phyloP scores from a whole-genome alignment of 2,888 invertebrate species.

The Pachycephus smyrnensis region DNA sequence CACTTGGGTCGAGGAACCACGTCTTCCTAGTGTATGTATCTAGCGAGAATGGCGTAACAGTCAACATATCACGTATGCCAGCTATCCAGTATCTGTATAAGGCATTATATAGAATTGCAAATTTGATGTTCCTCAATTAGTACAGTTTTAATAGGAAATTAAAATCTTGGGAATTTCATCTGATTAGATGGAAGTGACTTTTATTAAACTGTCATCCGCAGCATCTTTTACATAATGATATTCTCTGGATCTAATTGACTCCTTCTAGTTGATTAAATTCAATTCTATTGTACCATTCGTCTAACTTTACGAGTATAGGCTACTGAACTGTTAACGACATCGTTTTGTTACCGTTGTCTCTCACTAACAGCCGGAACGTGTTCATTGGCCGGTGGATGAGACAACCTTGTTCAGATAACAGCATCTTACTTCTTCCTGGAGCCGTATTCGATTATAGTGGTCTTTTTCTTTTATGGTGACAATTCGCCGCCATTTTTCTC shows the following conservation, averaged over 20 bases:
- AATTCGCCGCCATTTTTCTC: neutral
- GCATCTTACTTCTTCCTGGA: neutral
- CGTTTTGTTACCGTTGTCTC: conserved; percentile 31
- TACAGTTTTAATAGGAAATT: neutral
- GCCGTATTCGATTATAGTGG: neutral
- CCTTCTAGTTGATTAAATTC: neutral
- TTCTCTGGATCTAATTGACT: neutral
- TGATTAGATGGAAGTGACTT: too few species aligned
- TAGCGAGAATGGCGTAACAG: neutral
- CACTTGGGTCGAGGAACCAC: neutral
- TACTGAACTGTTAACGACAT: conserved; percentile 42
- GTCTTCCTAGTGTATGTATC: neutral
- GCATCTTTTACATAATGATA: neutral
- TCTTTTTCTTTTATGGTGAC: neutral
- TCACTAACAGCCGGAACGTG: conserved; percentile 28
- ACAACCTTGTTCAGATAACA: neutral
- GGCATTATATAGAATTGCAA: neutral
- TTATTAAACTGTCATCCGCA: neutral
- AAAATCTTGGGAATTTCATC: neutral
- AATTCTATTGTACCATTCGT: neutral
- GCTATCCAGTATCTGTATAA: neutral
- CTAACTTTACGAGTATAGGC: conserved; percentile 33
- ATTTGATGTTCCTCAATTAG: neutral
- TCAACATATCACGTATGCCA: neutral
- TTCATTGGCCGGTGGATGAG: conserved; percentile 4